Percentiles rank a stretch among this genome's conserved stretches.
phyloP scores from a whole-genome alignment of 1,140 invertebrate species.

The Drosophila ercepeae region DNA sequence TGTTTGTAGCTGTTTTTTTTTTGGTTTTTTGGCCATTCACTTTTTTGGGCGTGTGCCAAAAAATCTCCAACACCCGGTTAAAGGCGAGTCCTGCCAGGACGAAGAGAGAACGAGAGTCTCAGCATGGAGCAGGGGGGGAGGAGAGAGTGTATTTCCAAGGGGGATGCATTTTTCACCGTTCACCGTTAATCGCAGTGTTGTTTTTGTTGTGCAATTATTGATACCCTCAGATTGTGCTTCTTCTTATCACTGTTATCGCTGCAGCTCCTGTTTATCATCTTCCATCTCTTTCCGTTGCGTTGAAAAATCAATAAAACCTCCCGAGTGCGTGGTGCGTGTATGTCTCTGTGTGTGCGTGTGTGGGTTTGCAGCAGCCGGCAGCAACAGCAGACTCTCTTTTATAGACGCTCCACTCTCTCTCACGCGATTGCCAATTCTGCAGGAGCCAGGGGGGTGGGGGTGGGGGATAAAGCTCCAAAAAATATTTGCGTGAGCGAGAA shows the following conservation, averaged over 20 bases:
- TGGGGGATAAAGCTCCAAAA: neutral
- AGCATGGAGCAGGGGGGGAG: neutral
- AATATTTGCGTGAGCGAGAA: slow-evolving; percentile 4
- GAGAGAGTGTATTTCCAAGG: neutral
- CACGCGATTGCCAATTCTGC: slow-evolving; percentile 1
- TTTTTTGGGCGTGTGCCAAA: slow-evolving; percentile 5
- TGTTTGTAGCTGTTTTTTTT: neutral
- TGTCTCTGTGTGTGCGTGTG: neutral
- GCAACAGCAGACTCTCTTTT: neutral
- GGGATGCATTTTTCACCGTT: neutral
- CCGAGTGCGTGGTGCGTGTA: slow-evolving; percentile 18
- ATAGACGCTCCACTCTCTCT: neutral
- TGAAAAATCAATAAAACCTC: slow-evolving; percentile 72
- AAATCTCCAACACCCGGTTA: neutral
- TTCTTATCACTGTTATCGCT: slow-evolving; percentile 14
- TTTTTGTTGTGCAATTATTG: neutral
- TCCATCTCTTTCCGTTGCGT: slow-evolving; percentile 18
- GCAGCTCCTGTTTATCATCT: slow-evolving; percentile 35
- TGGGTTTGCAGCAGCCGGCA: slow-evolving; percentile 66
- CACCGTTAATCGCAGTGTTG: neutral
- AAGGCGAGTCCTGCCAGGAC: too few relatives aligned
- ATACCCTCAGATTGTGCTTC: neutral
- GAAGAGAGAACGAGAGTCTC: neutral
- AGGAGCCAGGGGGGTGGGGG: neutral
- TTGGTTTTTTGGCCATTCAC: neutral